Evolutionary conservation across 92 coral and sea anemone genomes (phyloP).

Genomic region (Galaxea fascicularis): DNA sequence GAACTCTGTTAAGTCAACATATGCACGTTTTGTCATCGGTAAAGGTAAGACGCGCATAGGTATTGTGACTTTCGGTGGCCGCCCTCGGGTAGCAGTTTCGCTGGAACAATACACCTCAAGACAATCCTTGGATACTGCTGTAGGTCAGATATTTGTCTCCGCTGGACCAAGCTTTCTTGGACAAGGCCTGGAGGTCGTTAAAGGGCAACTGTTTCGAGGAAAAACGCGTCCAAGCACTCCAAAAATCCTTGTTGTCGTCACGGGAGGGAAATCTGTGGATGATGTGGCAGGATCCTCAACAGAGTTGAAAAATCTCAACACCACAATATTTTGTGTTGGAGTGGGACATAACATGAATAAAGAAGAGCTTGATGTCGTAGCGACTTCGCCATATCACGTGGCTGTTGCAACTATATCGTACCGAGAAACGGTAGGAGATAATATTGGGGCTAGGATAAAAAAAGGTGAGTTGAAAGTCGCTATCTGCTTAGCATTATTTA

Average conservation of each 20-base stretch:
- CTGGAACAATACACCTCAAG: slow-evolving; percentile 67
- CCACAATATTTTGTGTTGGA: slow-evolving; percentile 82
- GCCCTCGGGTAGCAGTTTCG: slow-evolving; percentile 45
- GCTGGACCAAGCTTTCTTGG: slow-evolving; percentile 77
- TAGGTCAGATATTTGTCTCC: slow-evolving; percentile 57
- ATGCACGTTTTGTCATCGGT: slow-evolving; percentile 62
- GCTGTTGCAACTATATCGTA: slow-evolving; percentile 54
- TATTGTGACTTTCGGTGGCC: slow-evolving; percentile 62
- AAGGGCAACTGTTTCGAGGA: slow-evolving; percentile 64
- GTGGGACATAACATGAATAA: slow-evolving; percentile 66
- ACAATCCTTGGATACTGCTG: slow-evolving; percentile 56
- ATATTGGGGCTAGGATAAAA: slow-evolving; percentile 66
- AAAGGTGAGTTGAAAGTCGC: slow-evolving; percentile 45
- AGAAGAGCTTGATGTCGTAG: slow-evolving; percentile 61
- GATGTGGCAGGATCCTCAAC: slow-evolving; percentile 73
- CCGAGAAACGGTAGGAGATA: slow-evolving; percentile 72
- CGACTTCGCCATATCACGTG: slow-evolving; percentile 69
- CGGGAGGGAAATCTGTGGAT: slow-evolving; percentile 81
- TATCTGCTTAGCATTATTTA: neutral
- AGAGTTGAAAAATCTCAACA: slow-evolving; percentile 62
- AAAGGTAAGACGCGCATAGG: slow-evolving; percentile 77
- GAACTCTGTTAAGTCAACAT: slow-evolving; percentile 64
- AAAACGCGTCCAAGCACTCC: slow-evolving; percentile 82
- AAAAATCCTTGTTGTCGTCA: slow-evolving; percentile 72
- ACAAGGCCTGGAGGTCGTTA: slow-evolving; percentile 60